A percentile compares a stretch with the other conserved stretches of the same genome.
phyloP scores from a whole-genome alignment of 2,888 invertebrate genomes.

The Eilema sororculum region DNA sequence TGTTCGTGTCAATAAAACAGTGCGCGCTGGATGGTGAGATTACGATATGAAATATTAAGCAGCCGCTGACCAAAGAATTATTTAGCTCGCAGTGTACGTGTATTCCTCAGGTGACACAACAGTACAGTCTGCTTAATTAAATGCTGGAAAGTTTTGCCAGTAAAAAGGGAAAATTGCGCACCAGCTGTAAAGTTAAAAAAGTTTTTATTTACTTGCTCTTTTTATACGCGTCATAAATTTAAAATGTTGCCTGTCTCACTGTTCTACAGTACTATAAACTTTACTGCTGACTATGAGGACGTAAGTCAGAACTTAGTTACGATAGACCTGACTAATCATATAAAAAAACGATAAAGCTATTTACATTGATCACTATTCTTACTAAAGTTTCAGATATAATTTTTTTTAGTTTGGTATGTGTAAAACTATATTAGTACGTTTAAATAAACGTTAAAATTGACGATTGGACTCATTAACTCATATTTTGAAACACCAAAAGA shows the following conservation, averaged over 20 bases:
- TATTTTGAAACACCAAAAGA: too few species aligned
- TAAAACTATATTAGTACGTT: too few species aligned
- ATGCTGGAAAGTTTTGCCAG: conserved; percentile 29
- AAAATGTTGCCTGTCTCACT: conserved; percentile 1
- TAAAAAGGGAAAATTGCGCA: conserved; percentile 23
- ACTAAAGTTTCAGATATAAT: too few species aligned
- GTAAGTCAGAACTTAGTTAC: not conserved
- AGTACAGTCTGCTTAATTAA: conserved; percentile 41
- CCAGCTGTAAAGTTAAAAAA: conserved; percentile 6
- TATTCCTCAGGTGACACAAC: conserved; percentile 42
- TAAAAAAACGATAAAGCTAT: too few species aligned
- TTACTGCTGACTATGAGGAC: not conserved
- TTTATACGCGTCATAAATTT: conserved; percentile 8
- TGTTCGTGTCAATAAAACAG: conserved; percentile 59
- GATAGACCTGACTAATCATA: too few species aligned
- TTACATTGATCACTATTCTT: too few species aligned
- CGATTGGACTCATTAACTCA: too few species aligned
- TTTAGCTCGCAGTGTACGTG: conserved; percentile 31
- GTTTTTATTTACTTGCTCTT: conserved; percentile 13
- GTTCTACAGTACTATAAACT: not conserved
- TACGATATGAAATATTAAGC: conserved; percentile 71
- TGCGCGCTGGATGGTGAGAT: conserved; percentile 55
- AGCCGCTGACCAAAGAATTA: conserved; percentile 55
- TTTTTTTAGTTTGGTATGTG: too few species aligned
- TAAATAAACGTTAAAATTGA: too few species aligned